Evolutionary conservation across 1,140 invertebrate genomes (phyloP), one percentile per base, ranked within the genome.

Genomic region (Hermatobates lingyangjiaoensis): DNA sequence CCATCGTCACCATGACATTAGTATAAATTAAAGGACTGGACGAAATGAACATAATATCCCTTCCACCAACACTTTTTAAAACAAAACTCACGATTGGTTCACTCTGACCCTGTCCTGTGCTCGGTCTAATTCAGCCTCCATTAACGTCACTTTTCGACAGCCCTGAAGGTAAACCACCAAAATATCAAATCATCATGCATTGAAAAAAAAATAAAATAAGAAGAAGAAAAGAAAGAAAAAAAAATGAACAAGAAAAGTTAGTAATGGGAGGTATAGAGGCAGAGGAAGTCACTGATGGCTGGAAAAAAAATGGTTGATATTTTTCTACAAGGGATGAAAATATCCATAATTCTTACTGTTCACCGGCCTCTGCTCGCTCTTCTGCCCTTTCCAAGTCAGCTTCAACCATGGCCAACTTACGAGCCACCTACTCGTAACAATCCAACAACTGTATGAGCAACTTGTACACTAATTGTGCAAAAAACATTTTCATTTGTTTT

Each of bases 381-480:
- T 99, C 96, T 62, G 96, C 93, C 76, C 95, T 86, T 74, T 99
- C 96, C 72, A 99, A 79, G 77, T 99, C 96, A 70, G 95, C 95
- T 77, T 99, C 96, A 81, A 98, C 95, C 90, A 98, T 98, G 74
- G 96, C 96, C 81, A 99, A 86, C 81, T 99, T 99, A 91, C 95
- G 94, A 77, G 96, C 94, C 70, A 98, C 94, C 96, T 99, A 76
- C 49, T 27, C 30, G 42, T 30, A 4, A 42, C 21, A 42, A n/a
- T n/a, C n/a, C n/a, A n/a, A n/a, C n/a, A n/a, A n/a, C n/a, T n/a
- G n/a, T n/a, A n/a, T n/a, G n/a, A n/a, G n/a, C n/a, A n/a, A n/a
- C n/a, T n/a, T n/a, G n/a, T n/a, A n/a, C n/a, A n/a, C n/a, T n/a
- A n/a, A n/a, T n/a, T n/a, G n/a, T n/a, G n/a, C n/a, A n/a, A n/a